A percentile compares a stretch with the other conserved stretches of the same genome.
These are phyloP conservation scores for Caenorhabditis becei DNA, from an alignment of 2,888 invertebrate species.

Conservation along the genomic window DNA sequence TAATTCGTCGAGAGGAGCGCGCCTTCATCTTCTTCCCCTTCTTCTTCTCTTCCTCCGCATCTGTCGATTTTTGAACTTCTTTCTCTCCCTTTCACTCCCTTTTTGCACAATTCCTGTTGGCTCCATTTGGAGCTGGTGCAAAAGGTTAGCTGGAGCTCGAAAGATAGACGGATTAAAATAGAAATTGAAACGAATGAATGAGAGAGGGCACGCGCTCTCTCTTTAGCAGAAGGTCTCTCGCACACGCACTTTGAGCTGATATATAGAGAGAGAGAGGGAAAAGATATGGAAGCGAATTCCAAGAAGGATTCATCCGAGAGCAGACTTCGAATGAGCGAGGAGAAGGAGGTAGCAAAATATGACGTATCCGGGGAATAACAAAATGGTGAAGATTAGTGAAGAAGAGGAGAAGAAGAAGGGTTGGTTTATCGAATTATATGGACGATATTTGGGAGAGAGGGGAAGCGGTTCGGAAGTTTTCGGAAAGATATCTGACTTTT, in stretches of 20 bases:
- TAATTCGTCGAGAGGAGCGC: slow-evolving; percentile 48
- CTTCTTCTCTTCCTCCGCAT: slow-evolving; percentile 9
- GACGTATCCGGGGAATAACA: slow-evolving; percentile 17
- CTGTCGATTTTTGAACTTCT: slow-evolving; percentile 24
- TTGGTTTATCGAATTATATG: slow-evolving; percentile 7
- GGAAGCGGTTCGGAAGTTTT: too few relatives aligned
- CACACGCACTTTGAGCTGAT: slow-evolving; percentile 26
- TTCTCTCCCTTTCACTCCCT: too few relatives aligned
- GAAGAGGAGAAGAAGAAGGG: too few relatives aligned
- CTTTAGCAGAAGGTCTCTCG: not conserved
- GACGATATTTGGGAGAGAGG: not conserved
- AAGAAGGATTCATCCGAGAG: slow-evolving; percentile 41
- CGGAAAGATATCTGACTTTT: too few relatives aligned
- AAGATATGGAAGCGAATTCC: slow-evolving; percentile 20
- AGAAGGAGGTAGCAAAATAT: slow-evolving; percentile 1
- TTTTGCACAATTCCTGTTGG: slow-evolving; percentile 1
- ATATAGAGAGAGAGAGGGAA: slow-evolving; percentile 11
- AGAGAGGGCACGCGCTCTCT: slow-evolving; percentile 3
- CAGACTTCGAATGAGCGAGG: slow-evolving; percentile 34
- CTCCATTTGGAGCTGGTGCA: too few relatives aligned
- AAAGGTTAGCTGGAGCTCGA: too few relatives aligned
- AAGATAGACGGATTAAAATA: slow-evolving; percentile 15
- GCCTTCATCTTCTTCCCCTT: slow-evolving; percentile 17
- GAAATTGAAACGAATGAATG: not conserved
- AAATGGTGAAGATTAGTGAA: slow-evolving; percentile 4